Percentiles rank a stretch among this genome's conserved stretches.
Evolutionary conservation across 2,113 vertebrate genomes (phyloP).

Genomic region (Microtus richardsoni): DNA sequence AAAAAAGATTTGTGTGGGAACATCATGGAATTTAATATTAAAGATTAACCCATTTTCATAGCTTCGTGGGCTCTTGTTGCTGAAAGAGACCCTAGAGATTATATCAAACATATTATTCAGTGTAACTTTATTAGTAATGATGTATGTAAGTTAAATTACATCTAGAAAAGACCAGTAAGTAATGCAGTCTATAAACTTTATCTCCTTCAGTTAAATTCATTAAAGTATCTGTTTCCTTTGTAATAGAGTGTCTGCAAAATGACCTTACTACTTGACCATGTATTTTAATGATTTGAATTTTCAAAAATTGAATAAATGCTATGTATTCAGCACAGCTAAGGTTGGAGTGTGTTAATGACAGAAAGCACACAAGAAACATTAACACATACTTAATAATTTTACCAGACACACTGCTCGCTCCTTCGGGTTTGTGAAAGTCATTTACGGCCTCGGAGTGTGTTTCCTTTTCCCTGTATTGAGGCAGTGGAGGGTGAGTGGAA

Average conservation of each 20-base stretch:
- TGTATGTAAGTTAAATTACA: background rate
- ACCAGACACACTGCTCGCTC: background rate
- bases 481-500: background rate
- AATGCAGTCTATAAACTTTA: background rate
- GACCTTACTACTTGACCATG: slow-evolving; percentile 16
- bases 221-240: slow-evolving; percentile 11
- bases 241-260: slow-evolving; percentile 25
- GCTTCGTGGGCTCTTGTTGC: slow-evolving; percentile 28
- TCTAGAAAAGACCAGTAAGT: slow-evolving; percentile 17
- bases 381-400: slow-evolving; percentile 30
- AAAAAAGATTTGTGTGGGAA: slow-evolving; percentile 31
- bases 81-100: background rate
- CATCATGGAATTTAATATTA: slow-evolving; percentile 11
- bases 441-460: background rate
- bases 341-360: background rate
- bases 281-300: slow-evolving; percentile 28
- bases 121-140: slow-evolving; percentile 35
- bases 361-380: background rate
- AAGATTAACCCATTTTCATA: slow-evolving; percentile 42
- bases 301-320: background rate
- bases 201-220: background rate
- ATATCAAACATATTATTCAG: slow-evolving; percentile 1
- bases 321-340: background rate
- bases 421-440: background rate
- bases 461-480: background rate